phyloP scores from a whole-genome alignment of 1,140 invertebrate species.

The Drosophila pseudoobscura region DNA sequence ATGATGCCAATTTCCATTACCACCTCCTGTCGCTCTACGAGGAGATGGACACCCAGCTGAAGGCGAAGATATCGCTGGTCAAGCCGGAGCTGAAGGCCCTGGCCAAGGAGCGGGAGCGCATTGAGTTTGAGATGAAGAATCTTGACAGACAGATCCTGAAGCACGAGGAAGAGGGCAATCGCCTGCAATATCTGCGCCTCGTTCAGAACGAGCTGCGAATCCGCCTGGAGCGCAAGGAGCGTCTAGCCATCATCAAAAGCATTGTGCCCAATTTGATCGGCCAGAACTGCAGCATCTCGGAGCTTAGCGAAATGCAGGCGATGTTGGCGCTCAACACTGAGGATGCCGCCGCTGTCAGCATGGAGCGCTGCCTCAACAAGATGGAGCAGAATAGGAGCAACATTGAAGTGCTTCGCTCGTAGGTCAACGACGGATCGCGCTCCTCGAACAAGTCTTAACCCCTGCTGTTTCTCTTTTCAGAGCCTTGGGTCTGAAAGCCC shows the following conservation, averaged over 20 bases:
- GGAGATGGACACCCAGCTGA: conserved; percentile 43
- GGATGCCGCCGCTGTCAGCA: conserved; percentile 2
- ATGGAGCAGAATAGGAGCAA: conserved; percentile 35
- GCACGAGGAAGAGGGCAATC: conserved; percentile 69
- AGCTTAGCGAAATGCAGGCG: conserved; percentile 48
- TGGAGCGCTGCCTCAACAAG: conserved; percentile 38
- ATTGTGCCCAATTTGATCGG: conserved; percentile 44
- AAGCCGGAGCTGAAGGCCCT: conserved; percentile 27
- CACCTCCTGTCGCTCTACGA: conserved; percentile 44
- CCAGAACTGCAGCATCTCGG: conserved; percentile 41
- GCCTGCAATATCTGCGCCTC: conserved; percentile 47
- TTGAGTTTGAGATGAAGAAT: conserved; percentile 42
- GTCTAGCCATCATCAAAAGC: conserved; percentile 39
- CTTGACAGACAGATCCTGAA: conserved; percentile 44
- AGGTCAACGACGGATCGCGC: not conserved
- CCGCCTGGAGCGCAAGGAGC: conserved; percentile 48
- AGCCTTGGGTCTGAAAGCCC: conserved; percentile 24
- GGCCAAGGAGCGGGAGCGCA: conserved; percentile 32
- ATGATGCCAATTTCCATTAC: conserved; percentile 57
- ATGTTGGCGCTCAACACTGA: conserved; percentile 30
- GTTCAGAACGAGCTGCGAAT: conserved; percentile 49
- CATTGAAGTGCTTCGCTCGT: conserved; percentile 43
- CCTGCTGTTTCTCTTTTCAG: conserved; percentile 4
- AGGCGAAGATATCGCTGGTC: conserved; percentile 26
- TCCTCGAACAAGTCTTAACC: not conserved